Conservation (phyloP, 2,113 vertebrate genomes). For the Murina feae region DNA sequence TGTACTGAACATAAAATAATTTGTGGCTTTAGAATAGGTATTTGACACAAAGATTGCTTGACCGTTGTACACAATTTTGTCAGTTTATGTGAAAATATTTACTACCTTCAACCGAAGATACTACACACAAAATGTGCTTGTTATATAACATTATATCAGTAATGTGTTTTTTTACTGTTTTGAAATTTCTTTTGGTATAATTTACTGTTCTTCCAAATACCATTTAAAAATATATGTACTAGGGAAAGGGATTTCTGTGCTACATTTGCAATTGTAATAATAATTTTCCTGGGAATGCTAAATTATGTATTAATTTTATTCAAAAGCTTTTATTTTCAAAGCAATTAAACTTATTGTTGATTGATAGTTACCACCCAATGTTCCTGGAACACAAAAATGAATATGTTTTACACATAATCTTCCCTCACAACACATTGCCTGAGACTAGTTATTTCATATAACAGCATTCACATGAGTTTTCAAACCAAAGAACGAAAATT, state of each 20-base stretch:
- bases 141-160: constrained; percentile 27
- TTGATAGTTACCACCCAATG: constrained; percentile 56
- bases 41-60: constrained; percentile 21
- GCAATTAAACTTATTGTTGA: constrained; percentile 68
- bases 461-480: constrained; percentile 66
- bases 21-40: constrained; percentile 36
- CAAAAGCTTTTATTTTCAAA: constrained; percentile 66
- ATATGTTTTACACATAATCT: constrained; percentile 54
- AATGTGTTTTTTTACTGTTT: constrained; percentile 30
- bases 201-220: constrained; percentile 27
- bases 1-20: constrained; percentile 46
- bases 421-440: constrained; percentile 44
- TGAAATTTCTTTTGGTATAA: constrained; percentile 41
- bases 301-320: constrained; percentile 59
- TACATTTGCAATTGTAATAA: constrained; percentile 51
- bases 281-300: constrained; percentile 58
- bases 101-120: constrained; percentile 48
- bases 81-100: constrained; percentile 62
- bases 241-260: constrained; percentile 6
- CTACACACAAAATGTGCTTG: constrained; percentile 18
- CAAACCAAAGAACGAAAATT: constrained; percentile 67
- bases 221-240: neutral
- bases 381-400: constrained; percentile 63
- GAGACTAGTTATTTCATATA: constrained; percentile 60
- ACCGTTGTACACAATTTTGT: constrained; percentile 30